phyloP scores from a whole-genome alignment of 2,797 vertebrate genomes.

The Momotus momota region DNA sequence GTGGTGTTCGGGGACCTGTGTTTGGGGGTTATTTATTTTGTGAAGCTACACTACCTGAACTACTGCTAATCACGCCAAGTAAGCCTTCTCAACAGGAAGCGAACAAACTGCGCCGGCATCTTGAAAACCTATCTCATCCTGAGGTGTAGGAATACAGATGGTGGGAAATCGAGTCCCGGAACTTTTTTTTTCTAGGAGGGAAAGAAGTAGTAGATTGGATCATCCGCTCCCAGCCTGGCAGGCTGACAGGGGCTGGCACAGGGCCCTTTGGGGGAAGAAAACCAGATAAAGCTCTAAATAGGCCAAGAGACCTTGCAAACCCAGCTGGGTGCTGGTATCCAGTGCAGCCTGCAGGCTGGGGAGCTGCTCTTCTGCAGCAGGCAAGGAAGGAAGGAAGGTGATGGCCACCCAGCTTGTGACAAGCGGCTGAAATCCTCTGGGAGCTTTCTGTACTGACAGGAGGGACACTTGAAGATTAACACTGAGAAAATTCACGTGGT shows the following conservation, averaged over 20 bases:
- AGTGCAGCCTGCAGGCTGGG: rapidly evolving
- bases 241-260: not conserved
- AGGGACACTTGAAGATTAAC: not conserved
- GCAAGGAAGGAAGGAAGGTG: too few species aligned
- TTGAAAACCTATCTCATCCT: not conserved
- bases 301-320: not conserved
- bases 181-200: not conserved
- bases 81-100: constrained; percentile 34
- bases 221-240: not conserved
- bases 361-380: not conserved
- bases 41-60: not conserved
- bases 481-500: rapidly evolving
- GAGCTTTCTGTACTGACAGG: not conserved
- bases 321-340: not conserved
- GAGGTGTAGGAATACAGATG: not conserved
- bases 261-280: not conserved
- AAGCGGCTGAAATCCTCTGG: not conserved
- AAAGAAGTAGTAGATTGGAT: not conserved
- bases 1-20: not conserved
- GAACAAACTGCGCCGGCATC: not conserved
- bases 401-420: not conserved
- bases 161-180: not conserved
- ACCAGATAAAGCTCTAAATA: not conserved
- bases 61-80: not conserved
- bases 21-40: not conserved